Base-by-base conservation (phyloP, 2,888 invertebrate species). In the Anthrax anthrax region DNA sequence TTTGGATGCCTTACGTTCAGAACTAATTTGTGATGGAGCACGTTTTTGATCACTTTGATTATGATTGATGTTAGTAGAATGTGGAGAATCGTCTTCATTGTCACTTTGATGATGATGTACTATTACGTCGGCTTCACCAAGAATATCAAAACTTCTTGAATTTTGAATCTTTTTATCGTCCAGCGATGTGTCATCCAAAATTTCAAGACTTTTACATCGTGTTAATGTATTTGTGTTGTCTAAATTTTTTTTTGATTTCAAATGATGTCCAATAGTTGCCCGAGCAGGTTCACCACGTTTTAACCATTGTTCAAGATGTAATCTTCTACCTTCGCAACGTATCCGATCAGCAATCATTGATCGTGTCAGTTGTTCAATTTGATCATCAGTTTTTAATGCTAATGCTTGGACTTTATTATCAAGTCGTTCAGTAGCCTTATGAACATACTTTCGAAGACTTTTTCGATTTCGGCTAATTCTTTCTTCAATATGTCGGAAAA, bases 401-500 rank as follows among this genome's bases (percentile, higher is more conserved):
- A 87, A 68, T 56, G 83, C 82, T 6, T 84, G 81, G 1, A 92
- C 86, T 57, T 88, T 81, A 54, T 84, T 78, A 51, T 86, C 85
- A 40, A 92, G 65, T 52, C 78, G 76, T 51, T 85, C 81, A 59
- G 88, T 86, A 0, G 88, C 85, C 57, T 78, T 75, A 58, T 85
- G 82, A 32, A 89, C 82, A 56, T 63, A 63, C 49, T 63, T 64
- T 47, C 60, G 57, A 2, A 64, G 80, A 79, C 49, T 80, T 77
- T 63, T 89, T 79, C 55, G 89, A 48, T 65, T 64, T 42, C 80
- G 77, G 56, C 86, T 86, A 43, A 92, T 64, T 52, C 82, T 79
- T 37, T 86, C 81, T 61, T 92, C 90, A 68, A 94, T 80, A 54
- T 89, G 86, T 51, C 85, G 78, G 61, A 94, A 84, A 65, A 91